Conservation (phyloP, 1,140 invertebrate genomes). For the Bradysia coprophila region DNA sequence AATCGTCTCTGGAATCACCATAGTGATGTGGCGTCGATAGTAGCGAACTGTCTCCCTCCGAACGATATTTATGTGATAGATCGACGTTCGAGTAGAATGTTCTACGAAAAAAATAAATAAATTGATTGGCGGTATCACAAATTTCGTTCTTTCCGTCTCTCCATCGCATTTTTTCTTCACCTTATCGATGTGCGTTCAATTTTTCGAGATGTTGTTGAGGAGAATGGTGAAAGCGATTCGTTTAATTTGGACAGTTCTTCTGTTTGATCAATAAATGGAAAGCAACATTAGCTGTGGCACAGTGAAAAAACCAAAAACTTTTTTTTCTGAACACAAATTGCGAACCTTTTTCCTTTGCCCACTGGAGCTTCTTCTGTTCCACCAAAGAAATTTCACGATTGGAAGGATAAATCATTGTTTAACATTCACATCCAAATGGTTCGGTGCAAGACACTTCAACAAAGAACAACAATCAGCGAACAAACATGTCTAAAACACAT, state of each 20-base stretch:
- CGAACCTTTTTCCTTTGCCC: conserved; percentile 46
- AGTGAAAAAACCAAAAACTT: not conserved
- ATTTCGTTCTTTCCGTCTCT: no score
- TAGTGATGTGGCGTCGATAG: no score
- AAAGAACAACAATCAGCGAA: no score
- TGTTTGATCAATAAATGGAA: conserved; percentile 20
- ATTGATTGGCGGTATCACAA: no score
- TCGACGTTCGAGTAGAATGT: conserved; percentile 22
- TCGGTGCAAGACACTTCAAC: no score
- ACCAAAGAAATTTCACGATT: conserved; percentile 25
- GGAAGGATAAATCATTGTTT: not conserved
- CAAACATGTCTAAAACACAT: no score
- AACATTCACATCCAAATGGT: not conserved
- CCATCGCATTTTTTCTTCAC: no score
- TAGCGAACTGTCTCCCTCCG: no score
- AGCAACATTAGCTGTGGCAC: not conserved
- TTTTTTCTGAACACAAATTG: no score
- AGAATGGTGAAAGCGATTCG: conserved; percentile 19
- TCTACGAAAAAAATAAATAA: conserved; percentile 6
- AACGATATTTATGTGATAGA: not conserved
- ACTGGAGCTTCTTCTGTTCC: conserved; percentile 47
- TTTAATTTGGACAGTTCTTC: conserved; percentile 42
- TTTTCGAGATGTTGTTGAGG: conserved; percentile 14
- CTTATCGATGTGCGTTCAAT: conserved; percentile 21
- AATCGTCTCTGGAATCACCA: no score